Percentiles rank a stretch among this genome's conserved stretches.
phyloP scores from a whole-genome alignment of 92 coral and sea anemone genomes.

The Epizoanthus scotinus region DNA sequence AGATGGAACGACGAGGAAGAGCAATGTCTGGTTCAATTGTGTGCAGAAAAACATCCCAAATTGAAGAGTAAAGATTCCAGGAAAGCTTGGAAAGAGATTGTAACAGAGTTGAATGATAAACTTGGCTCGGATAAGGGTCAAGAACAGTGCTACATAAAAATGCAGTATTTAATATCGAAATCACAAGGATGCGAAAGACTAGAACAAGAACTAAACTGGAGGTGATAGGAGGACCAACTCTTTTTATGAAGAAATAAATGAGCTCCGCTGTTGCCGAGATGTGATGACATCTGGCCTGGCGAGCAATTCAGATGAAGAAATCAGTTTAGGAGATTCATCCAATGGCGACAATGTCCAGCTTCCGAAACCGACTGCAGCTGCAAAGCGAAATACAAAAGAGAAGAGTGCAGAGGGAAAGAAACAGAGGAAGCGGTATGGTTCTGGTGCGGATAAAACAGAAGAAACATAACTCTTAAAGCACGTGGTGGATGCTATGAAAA shows the following conservation, averaged over 20 bases:
- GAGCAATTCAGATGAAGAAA: too few relatives aligned
- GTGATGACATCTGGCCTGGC: too few relatives aligned
- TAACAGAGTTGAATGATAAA: too few relatives aligned
- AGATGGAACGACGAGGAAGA: slow-evolving; percentile 45
- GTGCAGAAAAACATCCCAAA: too few relatives aligned
- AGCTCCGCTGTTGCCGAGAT: slow-evolving; percentile 45
- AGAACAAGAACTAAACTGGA: too few relatives aligned
- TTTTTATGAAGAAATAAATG: slow-evolving; percentile 43
- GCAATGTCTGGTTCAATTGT: slow-evolving; percentile 41
- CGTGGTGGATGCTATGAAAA: background rate
- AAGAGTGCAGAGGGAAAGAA: too few relatives aligned
- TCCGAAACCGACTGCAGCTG: slow-evolving; percentile 1
- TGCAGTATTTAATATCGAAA: slow-evolving; percentile 41
- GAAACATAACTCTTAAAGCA: too few relatives aligned
- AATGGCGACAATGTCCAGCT: background rate
- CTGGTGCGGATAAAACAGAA: too few relatives aligned
- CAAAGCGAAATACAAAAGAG: slow-evolving; percentile 17
- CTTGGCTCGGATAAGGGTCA: slow-evolving; percentile 20
- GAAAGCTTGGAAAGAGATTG: slow-evolving; percentile 50
- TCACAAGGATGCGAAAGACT: too few relatives aligned
- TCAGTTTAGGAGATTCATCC: too few relatives aligned
- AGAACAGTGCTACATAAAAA: slow-evolving; percentile 43
- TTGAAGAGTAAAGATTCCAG: slow-evolving; percentile 39
- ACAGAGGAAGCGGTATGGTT: too few relatives aligned
- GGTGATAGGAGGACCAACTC: too few relatives aligned